Base-by-base conservation (phyloP, 2,888 invertebrate species). In the Rhingia rostrata region DNA sequence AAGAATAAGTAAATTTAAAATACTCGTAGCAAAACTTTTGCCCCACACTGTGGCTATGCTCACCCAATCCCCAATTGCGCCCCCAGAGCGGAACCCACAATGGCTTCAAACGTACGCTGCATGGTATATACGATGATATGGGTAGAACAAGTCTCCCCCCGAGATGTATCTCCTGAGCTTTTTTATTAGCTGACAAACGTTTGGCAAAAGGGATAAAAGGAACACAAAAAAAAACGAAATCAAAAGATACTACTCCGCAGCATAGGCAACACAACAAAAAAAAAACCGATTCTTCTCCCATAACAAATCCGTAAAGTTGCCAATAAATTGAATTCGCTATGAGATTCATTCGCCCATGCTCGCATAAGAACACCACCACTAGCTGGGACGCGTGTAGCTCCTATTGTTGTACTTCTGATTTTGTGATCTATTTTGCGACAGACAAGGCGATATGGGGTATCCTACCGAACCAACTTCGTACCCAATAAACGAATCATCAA, bases 231-330 rank as follows among this genome's bases (percentile, higher is more conserved):
- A 67, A 69, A 37, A 30, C 12, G 54, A 78, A 78, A 72, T 61
- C 66, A 83, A 9, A 67, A 74, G 63, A 83, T 22, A 32, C 53
- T 64, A 33, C 51, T 9, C 45, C 41, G 54, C 33, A 39, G 32
- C 12, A 51, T 39, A 61, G 10, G 41, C 49, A 2, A 63, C 12
- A 49, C 58, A 49, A 45, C 7, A 43, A 35, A 77, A 63, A 56
- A 73, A 22, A 56, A 73, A 54, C 41, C 6, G 7, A 79, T 64
- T 35, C 51, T 80, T 80, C 70, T 80, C 64, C 74, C 70, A 75
- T 84, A 80, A 84, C 64, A 84, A 84, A 84, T 84, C 80, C 84
- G 80, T 84, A 80, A 84, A 84, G 84, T 84, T 84, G 84, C 84
- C 84, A 84, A 84, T 84, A 84, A 84, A 84, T 84, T 84, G 84